Evolutionary conservation across 2,113 vertebrate genomes (phyloP).

Genomic region (Phalacrocorax aristotelis): DNA sequence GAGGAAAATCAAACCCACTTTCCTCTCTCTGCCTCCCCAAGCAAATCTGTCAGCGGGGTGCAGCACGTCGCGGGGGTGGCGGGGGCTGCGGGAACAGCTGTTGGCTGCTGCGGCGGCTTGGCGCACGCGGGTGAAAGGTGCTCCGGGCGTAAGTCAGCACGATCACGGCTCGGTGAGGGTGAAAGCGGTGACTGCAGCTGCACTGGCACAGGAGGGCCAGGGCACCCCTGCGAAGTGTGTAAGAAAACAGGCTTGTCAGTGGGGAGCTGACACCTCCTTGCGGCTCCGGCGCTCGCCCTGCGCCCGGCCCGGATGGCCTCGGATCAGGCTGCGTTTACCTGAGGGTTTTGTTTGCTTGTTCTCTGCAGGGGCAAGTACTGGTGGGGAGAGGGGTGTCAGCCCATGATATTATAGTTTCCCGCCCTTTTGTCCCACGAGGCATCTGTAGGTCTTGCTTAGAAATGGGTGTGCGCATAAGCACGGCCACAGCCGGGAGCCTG

Average conservation of each 20-base stretch:
- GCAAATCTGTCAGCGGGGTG: neutral
- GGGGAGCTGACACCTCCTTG: neutral
- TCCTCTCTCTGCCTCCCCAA: neutral
- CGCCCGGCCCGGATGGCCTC: accelerated
- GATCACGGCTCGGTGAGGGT: neutral
- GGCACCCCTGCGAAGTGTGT: accelerated
- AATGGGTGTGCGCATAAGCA: accelerated
- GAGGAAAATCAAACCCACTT: neutral
- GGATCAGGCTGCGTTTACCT: accelerated
- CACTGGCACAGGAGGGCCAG: neutral
- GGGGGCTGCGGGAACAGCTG: neutral
- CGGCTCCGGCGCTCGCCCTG: neutral
- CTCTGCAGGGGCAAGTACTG: neutral
- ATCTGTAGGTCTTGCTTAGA: neutral
- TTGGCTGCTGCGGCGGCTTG: accelerated
- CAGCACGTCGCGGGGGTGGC: too few species aligned
- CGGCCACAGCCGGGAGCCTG: neutral
- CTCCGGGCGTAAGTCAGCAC: neutral
- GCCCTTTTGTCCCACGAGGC: neutral
- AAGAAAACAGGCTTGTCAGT: neutral
- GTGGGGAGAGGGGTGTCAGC: neutral
- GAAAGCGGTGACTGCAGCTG: neutral
- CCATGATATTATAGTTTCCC: neutral
- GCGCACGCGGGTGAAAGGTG: neutral
- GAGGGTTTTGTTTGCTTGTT: too few species aligned